phyloP scores from a whole-genome alignment of 2,113 vertebrate species.

The Oreochromis niloticus region DNA sequence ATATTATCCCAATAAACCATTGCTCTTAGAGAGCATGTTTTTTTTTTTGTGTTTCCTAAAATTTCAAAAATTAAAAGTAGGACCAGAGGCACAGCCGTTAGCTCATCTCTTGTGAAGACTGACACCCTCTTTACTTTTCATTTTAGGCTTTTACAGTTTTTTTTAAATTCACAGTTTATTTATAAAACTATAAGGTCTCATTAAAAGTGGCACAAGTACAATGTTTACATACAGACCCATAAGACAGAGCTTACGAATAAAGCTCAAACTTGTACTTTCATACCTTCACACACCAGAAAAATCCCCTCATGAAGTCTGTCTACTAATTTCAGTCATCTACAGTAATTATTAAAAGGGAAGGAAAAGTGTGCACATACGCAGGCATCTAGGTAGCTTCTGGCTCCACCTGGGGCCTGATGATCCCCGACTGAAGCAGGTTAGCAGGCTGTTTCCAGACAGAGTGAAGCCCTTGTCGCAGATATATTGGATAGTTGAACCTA shows the following conservation, averaged over 20 bases:
- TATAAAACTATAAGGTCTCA: neutral
- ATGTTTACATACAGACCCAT: neutral
- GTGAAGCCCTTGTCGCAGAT: conserved; percentile 86
- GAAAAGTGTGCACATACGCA: conserved; percentile 72
- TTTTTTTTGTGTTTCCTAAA: neutral
- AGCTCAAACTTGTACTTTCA: neutral
- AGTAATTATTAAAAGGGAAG: neutral
- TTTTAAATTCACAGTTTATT: neutral
- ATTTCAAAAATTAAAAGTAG: neutral
- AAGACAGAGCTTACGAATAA: neutral
- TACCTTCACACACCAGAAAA: neutral
- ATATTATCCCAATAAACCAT: neutral
- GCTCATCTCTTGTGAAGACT: neutral
- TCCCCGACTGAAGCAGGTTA: conserved; percentile 84
- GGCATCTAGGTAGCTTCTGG: conserved; percentile 85
- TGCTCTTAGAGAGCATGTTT: neutral
- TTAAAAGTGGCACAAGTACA: neutral
- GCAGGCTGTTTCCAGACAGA: conserved; percentile 80
- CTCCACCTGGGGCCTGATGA: conserved; percentile 88
- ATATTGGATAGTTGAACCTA: conserved; percentile 87
- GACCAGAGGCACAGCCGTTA: neutral
- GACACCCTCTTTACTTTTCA: neutral
- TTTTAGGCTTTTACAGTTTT: neutral
- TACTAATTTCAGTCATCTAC: neutral
- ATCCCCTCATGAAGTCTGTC: neutral